Base-by-base conservation (phyloP, 2,113 vertebrate genomes). In the Dendropsophus ebraccatus region DNA sequence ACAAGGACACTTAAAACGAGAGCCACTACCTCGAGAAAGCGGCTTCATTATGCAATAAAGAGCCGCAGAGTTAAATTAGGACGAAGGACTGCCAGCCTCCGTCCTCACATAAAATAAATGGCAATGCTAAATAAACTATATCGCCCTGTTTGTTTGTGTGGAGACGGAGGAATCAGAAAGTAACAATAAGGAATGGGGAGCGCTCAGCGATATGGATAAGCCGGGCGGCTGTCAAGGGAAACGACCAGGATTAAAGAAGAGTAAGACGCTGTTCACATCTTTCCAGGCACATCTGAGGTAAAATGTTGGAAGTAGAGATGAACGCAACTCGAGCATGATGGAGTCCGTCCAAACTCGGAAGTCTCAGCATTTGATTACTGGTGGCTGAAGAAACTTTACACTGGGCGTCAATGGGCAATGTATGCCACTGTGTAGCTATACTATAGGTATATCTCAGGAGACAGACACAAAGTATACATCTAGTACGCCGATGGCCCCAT, bases 1-100 rank as follows among this genome's bases (percentile, higher is more conserved):
- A 76, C 72, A 84, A 84, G 83, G 72, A 77, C 72, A 84, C 73
- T 60, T 84, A 84, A 76, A 84, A 84, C 73, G 35, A 84, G 73
- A 65, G 72, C 37, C 83, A 84, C 54, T 62, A 52, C 67, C 81
- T 83, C 81, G 52, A 41, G 50, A 25, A 74, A 73, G 82, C 35
- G 37, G 69, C 50, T 74, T 83, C 82, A 74, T 73, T 74, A 74
- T 60, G 70, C 49, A 74, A 83, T 74, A 83, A 83, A 83, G 52
- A 65, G 78, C 78, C 25, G 30, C 7, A 21, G 41, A 77, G 83
- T 65, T 76, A 62, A 76, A 77, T 65, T 49, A n/a, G 72, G 72
- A 75, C 49, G 28, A 83, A 37, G 65, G 32, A 72, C 49, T 32
- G 47, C 47, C 62, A 50, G 60, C 41, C 81, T 50, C 13, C 25